Evolutionary conservation across 2,888 invertebrate genomes (phyloP).

Genomic region (Nemapogon koenigi): DNA sequence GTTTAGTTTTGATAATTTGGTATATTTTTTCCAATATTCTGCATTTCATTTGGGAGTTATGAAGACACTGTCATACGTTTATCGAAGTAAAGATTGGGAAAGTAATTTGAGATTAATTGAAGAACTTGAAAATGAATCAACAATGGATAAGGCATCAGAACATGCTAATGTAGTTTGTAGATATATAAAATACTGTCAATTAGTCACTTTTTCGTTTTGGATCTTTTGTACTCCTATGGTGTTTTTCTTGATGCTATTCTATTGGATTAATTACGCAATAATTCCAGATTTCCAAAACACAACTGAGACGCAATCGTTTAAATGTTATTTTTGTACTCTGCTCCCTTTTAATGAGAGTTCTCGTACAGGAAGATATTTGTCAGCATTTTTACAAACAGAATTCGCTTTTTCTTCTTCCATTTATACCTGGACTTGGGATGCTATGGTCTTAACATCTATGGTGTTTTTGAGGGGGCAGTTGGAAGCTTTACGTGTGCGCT

Average conservation of each 20-base stretch:
- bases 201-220: constrained; percentile 1
- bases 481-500: constrained; percentile 25
- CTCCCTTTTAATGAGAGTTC: constrained; percentile 26
- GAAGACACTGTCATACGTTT: constrained; percentile 2
- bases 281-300: too few relatives aligned
- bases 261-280: too few relatives aligned
- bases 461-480: constrained; percentile 43
- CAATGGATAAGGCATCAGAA: neutral
- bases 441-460: constrained; percentile 33
- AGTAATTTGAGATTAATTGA: neutral
- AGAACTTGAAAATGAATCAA: constrained; percentile 6
- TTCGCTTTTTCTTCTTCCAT: constrained; percentile 30
- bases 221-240: neutral
- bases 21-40: constrained; percentile 8
- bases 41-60: constrained; percentile 7
- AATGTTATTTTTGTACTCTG: constrained; percentile 2
- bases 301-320: too few relatives aligned
- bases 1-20: neutral
- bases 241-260: too few relatives aligned
- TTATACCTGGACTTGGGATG: constrained; percentile 38
- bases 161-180: neutral
- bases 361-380: constrained; percentile 34
- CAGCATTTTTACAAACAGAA: constrained; percentile 32
- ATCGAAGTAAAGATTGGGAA: constrained; percentile 1
- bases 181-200: constrained; percentile 7